Evolutionary conservation across 2,797 vertebrate species (phyloP), one percentile per base, ranked within the genome.

Genomic region (Sarcoramphus papa): DNA sequence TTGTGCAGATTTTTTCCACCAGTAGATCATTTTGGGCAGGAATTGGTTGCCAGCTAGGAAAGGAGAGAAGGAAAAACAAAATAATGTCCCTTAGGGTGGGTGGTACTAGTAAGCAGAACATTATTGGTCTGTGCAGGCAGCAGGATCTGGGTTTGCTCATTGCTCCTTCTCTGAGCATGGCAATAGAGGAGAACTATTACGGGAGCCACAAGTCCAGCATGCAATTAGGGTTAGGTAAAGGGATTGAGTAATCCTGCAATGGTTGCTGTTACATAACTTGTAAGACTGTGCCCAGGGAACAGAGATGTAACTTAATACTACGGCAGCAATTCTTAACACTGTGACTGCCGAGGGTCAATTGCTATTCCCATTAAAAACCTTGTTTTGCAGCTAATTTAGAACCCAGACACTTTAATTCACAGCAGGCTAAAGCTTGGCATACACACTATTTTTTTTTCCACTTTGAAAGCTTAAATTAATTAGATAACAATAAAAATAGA

Each of bases 141-240:
- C 47, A 77, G 88, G 57, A 77, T 83, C 72, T 83, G 92, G 77
- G 54, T 93, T 97, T 97, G 10, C 10, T 37, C 37, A 37, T 37
- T 37, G 37, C 37, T 37, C 37, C 37, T 96, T 90, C 89, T 82
- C 87, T 74, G 73, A 97, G 91, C 53, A 40, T 56, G 85, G 94
- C 83, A 89, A 18, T 28, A 88, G 87, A 95, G 92, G 54, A 97
- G 85, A 96, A 88, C 88, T 95, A 94, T 97, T 97, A 93, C 8
- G 53, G 85, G 74, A 97, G 67, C 97, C 97, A 75, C 95, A 98
- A 96, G 62, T 93, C 87, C 92, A 97, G 88, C 90, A 74, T 97
- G 96, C 94, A 98, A 89, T 97, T 98, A 97, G 77, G 84, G 96
- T 97, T 98, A 96, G 94, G 89, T 95, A 91, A 97, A 96, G 86